Evolutionary conservation across 1,140 invertebrate genomes (phyloP), one percentile per base, ranked within the genome.

Genomic region (Thaumetopoea pityocampa): DNA sequence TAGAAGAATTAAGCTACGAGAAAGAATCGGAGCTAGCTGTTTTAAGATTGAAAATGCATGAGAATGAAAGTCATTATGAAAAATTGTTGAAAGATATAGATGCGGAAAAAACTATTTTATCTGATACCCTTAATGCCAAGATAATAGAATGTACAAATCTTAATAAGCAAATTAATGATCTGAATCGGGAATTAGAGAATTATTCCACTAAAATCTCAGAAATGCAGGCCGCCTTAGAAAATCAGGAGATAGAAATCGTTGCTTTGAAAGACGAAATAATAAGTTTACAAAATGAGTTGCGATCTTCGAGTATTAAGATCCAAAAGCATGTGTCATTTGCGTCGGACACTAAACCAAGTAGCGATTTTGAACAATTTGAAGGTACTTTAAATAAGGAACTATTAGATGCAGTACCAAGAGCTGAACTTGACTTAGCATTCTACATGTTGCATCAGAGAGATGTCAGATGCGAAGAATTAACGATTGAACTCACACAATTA

Each of bases 391-490:
- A 67, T 34, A 73, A 60, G 37, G 71, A 80, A 20, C 46, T 68
- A 48, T 59, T 70, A 26, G 73, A 82, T 33, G 68, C 73, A n/a
- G 80, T 84, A 7, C 85, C 86, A 0, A 78, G 88, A 64, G 86
- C 89, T 2, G 93, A 96, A 68, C 80, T 96, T 24, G 94, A 96
- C 73, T 85, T 94, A 37, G 93, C 93, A 0, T 65, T 95, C 4
- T 93, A 95, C 61, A 94, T 94, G 88, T 85, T 96, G 11, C 94
- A 97, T 76, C 92, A 96, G 53, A 87, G 94, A 52, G 95, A 97
- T 52, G 90, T 96, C 10, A 87, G 93, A 5, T 95, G 94, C 78
- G 95, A 97, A 64, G 94, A 97, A 78, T 85, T 97, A 24, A 96
- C 94, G 0, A 86, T 93, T 48, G 94, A 96, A 76, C 79, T 96